These are phyloP conservation scores for Antennarius striatus DNA, from an alignment of 2,113 vertebrate genomes.

Conservation along the genomic window DNA sequence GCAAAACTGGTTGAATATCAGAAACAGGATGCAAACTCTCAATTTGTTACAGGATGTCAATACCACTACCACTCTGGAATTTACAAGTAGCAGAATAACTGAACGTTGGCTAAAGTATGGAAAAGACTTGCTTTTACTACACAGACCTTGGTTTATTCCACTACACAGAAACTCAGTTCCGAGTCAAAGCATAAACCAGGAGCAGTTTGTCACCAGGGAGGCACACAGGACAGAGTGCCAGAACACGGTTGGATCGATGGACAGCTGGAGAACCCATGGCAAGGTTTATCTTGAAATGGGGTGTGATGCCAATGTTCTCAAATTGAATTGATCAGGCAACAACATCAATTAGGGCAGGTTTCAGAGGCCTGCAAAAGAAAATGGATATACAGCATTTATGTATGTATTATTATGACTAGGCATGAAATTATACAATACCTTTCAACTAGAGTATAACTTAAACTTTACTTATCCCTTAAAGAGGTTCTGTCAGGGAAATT, in stretches of 20 bases:
- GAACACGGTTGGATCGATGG: constrained; percentile 18
- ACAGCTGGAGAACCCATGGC: constrained; percentile 3
- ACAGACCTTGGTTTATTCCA: neutral
- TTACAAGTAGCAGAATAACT: constrained; percentile 1
- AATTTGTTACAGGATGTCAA: constrained; percentile 19
- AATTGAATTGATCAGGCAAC: neutral
- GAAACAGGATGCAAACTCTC: neutral
- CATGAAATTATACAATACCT: neutral
- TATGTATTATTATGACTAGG: neutral
- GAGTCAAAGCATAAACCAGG: constrained; percentile 11
- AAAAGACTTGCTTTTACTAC: neutral
- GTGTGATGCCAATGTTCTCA: constrained; percentile 4
- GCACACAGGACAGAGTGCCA: constrained; percentile 1
- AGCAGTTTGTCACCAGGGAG: constrained; percentile 8
- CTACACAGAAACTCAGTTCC: constrained; percentile 7
- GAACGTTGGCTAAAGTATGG: neutral
- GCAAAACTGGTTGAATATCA: constrained; percentile 7
- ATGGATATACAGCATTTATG: neutral
- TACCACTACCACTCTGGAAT: constrained; percentile 1
- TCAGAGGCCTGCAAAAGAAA: constrained; percentile 75
- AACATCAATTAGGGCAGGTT: constrained; percentile 75
- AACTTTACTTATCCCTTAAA: too few relatives aligned
- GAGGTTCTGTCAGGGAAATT: too few relatives aligned
- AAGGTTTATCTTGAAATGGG: neutral
- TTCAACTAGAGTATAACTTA: too few relatives aligned